phyloP scores from a whole-genome alignment of 2,113 vertebrate species.

The Pungitius pungitius region DNA sequence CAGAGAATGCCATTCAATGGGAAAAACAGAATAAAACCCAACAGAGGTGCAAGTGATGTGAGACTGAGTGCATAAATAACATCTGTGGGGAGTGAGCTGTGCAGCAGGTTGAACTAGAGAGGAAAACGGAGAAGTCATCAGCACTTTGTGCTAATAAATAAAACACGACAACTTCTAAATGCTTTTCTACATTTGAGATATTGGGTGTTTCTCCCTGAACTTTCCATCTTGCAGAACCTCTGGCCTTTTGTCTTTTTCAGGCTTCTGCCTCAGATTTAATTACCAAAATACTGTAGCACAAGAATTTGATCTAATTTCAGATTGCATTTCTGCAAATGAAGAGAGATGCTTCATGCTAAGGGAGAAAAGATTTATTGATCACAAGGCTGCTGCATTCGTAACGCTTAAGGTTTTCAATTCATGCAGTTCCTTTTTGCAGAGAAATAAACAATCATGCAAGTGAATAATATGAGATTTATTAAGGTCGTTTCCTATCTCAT shows the following conservation, averaged over 20 bases:
- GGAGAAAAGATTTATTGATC: background rate
- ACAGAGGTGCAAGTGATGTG: background rate
- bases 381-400: background rate
- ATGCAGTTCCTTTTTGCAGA: background rate
- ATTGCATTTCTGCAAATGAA: slow-evolving; percentile 10
- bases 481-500: background rate
- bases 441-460: background rate
- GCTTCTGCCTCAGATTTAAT: slow-evolving; percentile 12
- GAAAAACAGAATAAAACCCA: background rate
- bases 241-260: background rate
- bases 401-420: background rate
- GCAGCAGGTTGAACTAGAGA: background rate
- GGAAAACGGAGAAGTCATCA: background rate
- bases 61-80: background rate
- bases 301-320: slow-evolving; percentile 22
- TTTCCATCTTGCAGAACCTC: background rate
- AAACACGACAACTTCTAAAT: background rate
- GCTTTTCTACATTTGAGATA: background rate
- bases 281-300: slow-evolving; percentile 2
- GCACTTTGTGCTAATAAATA: background rate
- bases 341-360: slow-evolving; percentile 1
- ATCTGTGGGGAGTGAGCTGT: background rate
- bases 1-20: background rate
- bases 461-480: background rate
- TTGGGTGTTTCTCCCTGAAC: background rate